Evolutionary conservation across 2,113 vertebrate genomes (phyloP).

Genomic region (Myrmophylax atrothorax): DNA sequence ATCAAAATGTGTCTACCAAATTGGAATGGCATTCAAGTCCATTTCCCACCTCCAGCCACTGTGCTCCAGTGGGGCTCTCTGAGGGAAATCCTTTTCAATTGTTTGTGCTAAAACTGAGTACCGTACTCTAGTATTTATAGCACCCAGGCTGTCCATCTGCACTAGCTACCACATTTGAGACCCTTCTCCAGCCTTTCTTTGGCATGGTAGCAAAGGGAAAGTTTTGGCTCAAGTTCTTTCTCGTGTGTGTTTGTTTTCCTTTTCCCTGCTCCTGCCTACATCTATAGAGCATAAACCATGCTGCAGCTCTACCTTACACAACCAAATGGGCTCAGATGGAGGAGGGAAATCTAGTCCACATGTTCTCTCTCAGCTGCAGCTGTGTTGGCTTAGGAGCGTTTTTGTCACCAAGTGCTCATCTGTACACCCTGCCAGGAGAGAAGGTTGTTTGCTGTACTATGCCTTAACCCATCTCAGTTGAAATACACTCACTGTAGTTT

Average conservation of each 20-base stretch:
- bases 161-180: not conserved
- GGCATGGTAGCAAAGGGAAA: not conserved
- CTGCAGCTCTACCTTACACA: not conserved
- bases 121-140: not conserved
- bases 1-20: not conserved
- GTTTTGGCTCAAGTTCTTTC: not conserved
- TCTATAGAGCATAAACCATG: not conserved
- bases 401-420: not conserved
- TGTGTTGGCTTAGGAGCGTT: not conserved
- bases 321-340: not conserved
- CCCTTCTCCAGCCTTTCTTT: not conserved
- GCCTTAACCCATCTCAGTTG: not conserved
- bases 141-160: not conserved
- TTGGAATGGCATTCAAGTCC: not conserved
- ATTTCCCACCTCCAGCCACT: not conserved
- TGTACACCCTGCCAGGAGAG: not conserved
- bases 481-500: not conserved
- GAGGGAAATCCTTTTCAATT: not conserved
- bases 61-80: not conserved
- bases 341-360: not conserved
- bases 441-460: not conserved
- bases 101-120: not conserved
- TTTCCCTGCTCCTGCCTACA: not conserved
- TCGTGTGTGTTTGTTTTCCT: not conserved
- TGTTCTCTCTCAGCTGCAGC: constrained; percentile 5